These are phyloP conservation scores for Bos taurus DNA, from an alignment of 2,113 vertebrate species.

Conservation along the genomic window ARS-UCD2.0 NC_037330.1:94218501-94219000, in stretches of 20 bases:
- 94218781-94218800: neutral
- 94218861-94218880: no score
- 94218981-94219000: no score
- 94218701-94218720: neutral
- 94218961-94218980: no score
- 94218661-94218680: neutral
- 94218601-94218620: neutral
- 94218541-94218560: neutral
- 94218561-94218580: neutral
- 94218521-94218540: neutral
- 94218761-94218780: slow-evolving; percentile 14
- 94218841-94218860: neutral
- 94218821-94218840: no score
- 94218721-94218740: neutral
- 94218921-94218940: no score
- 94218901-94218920: no score
- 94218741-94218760: neutral
- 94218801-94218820: no score
- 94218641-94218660: neutral
- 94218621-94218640: neutral
- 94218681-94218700: neutral
- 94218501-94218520: no score
- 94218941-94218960: no score
- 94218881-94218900: no score
- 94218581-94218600: slow-evolving; percentile 22